These are phyloP conservation scores for Brachyalestes nurse DNA, from an alignment of 2,797 vertebrate species.

Conservation along the genomic window DNA sequence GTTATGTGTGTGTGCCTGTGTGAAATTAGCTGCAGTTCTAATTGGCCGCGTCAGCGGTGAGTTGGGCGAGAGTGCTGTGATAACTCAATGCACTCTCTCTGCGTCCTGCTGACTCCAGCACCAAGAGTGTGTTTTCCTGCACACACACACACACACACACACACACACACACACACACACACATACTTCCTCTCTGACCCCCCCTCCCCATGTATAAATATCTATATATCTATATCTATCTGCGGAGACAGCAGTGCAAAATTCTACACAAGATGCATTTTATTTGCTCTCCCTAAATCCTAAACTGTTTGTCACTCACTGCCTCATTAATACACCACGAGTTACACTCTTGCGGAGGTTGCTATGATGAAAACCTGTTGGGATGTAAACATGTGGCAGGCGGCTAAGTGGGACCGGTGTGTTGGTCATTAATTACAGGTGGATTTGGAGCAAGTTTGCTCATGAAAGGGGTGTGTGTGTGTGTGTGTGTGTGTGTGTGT, in stretches of 20 bases:
- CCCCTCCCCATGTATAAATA: slow-evolving; percentile 14
- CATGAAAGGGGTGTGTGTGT: neutral
- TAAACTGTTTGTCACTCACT: slow-evolving; percentile 38
- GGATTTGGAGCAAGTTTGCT: slow-evolving; percentile 5
- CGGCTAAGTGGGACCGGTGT: slow-evolving; percentile 37
- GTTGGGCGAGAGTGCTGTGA: slow-evolving; percentile 36
- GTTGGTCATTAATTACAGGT: slow-evolving; percentile 41
- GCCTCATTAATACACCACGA: slow-evolving; percentile 14
- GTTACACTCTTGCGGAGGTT: slow-evolving; percentile 22
- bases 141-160: neutral
- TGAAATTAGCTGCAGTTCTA: slow-evolving; percentile 48
- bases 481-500: slow-evolving; percentile 9
- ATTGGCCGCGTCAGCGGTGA: slow-evolving; percentile 55
- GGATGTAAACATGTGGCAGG: slow-evolving; percentile 49
- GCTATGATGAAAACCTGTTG: slow-evolving; percentile 43
- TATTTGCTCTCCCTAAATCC: neutral
- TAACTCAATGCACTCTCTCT: slow-evolving; percentile 53
- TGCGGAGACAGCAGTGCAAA: too few species aligned
- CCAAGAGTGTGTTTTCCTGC: slow-evolving; percentile 26
- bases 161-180: neutral
- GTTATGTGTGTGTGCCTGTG: slow-evolving; percentile 9
- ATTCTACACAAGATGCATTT: slow-evolving; percentile 31
- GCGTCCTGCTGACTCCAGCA: slow-evolving; percentile 56
- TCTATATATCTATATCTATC: slow-evolving; percentile 28
- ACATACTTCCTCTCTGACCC: neutral